Percentiles rank a stretch among this genome's conserved stretches.
Conservation (phyloP, 2,888 invertebrate species). For the Diaphora mendica region DNA sequence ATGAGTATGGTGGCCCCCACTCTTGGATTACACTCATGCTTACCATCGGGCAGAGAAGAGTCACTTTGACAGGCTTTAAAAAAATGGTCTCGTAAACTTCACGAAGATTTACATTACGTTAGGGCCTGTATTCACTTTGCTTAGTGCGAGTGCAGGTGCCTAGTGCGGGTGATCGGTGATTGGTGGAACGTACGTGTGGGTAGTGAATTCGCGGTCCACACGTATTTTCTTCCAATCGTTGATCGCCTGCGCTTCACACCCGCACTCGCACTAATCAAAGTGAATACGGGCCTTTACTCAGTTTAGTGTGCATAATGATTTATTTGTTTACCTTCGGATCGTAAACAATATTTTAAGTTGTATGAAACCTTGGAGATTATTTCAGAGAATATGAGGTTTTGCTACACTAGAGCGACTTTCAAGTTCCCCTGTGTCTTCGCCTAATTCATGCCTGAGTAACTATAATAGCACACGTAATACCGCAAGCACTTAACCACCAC, state of each 20-base stretch:
- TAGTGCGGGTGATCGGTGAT: too few relatives aligned
- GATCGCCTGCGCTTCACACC: too few relatives aligned
- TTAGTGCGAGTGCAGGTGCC: too few relatives aligned
- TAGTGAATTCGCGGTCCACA: too few relatives aligned
- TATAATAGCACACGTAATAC: not conserved
- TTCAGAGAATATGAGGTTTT: not conserved
- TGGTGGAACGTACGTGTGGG: too few relatives aligned
- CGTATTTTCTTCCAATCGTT: too few relatives aligned
- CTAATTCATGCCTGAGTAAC: not conserved
- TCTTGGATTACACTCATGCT: too few relatives aligned
- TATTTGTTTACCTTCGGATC: not conserved
- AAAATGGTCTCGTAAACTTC: conserved; percentile 10
- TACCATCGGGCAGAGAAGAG: too few relatives aligned
- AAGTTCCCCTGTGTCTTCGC: not conserved
- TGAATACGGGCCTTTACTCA: too few relatives aligned
- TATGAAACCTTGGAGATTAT: not conserved
- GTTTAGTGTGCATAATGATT: conserved; percentile 6
- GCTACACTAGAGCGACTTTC: not conserved
- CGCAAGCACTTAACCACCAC: not conserved
- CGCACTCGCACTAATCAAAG: too few relatives aligned
- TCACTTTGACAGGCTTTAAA: not conserved
- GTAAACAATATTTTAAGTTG: not conserved
- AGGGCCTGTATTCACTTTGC: too few relatives aligned
- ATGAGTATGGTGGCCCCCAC: too few relatives aligned
- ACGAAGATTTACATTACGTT: conserved; percentile 12